Evolutionary conservation across 2,888 invertebrate genomes (phyloP).

Genomic region (Pyralis farinalis): DNA sequence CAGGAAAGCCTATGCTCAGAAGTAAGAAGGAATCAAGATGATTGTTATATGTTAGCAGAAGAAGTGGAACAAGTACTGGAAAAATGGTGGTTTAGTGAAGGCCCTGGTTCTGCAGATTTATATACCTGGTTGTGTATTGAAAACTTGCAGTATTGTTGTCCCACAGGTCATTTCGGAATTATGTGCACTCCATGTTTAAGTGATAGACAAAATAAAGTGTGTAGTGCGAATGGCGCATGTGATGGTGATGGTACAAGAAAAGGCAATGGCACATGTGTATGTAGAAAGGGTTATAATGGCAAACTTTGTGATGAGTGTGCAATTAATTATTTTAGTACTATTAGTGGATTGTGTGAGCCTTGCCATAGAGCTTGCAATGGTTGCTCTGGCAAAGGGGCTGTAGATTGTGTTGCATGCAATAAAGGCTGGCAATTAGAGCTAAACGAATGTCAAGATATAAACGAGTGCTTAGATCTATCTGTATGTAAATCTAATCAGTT

Average conservation of each 20-base stretch:
- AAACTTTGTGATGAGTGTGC: slow-evolving; percentile 88
- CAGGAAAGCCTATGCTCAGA: slow-evolving; percentile 92
- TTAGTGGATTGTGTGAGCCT: slow-evolving; percentile 85
- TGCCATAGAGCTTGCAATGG: slow-evolving; percentile 91
- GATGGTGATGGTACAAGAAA: slow-evolving; percentile 94
- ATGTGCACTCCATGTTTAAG: slow-evolving; percentile 87
- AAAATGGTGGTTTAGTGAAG: slow-evolving; percentile 92
- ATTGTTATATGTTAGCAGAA: slow-evolving; percentile 91
- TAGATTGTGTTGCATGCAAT: slow-evolving; percentile 75
- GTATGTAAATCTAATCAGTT: slow-evolving; percentile 85
- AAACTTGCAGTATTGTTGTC: slow-evolving; percentile 90
- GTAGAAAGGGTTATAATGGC: slow-evolving; percentile 90
- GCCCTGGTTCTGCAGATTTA: slow-evolving; percentile 56
- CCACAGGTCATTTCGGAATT: slow-evolving; percentile 89
- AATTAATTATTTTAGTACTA: slow-evolving; percentile 84
- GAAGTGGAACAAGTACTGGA: slow-evolving; percentile 90
- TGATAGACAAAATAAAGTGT: slow-evolving; percentile 80
- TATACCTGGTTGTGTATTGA: slow-evolving; percentile 89
- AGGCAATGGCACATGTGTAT: slow-evolving; percentile 94
- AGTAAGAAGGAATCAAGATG: slow-evolving; percentile 84
- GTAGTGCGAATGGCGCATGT: slow-evolving; percentile 89
- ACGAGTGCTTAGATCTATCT: slow-evolving; percentile 86
- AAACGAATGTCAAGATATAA: slow-evolving; percentile 89
- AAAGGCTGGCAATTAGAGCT: slow-evolving; percentile 87
- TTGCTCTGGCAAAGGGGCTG: slow-evolving; percentile 87